A percentile compares a stretch with the other conserved stretches of the same genome.
Evolutionary conservation across 2,888 invertebrate genomes (phyloP).

Genomic region (Catonia carolina): DNA sequence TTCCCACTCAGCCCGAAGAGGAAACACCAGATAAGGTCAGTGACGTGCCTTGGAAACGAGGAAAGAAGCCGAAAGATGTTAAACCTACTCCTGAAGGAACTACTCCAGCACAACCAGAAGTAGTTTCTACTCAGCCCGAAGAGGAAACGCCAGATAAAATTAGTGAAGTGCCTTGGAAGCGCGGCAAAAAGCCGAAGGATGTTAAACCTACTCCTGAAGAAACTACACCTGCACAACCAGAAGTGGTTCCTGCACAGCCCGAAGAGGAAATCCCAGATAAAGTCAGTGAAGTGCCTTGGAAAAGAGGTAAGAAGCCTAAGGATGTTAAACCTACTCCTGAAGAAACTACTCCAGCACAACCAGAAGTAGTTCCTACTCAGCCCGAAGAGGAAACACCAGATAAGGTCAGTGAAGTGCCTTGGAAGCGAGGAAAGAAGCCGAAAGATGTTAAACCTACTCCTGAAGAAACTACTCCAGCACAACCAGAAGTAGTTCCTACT

Average conservation of each 20-base stretch:
- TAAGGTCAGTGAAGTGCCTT: background rate
- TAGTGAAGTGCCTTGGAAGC: background rate
- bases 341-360: conserved; percentile 20
- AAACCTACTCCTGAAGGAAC: background rate
- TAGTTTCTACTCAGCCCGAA: background rate
- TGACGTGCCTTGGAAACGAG: conserved; percentile 6
- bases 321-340: conserved; percentile 25
- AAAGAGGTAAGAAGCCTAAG: conserved; percentile 4
- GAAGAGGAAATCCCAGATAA: conserved; percentile 31
- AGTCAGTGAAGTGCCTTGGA: background rate
- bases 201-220: background rate
- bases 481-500: too few species aligned
- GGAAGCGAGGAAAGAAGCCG: background rate
- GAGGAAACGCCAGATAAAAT: conserved; percentile 3
- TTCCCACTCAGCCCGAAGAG: too few species aligned
- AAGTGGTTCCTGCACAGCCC: conserved; percentile 34
- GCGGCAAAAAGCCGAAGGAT: conserved; percentile 1
- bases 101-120: background rate
- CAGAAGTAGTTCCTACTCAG: too few species aligned
- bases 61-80: background rate
- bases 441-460: background rate
- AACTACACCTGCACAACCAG: conserved; percentile 43
- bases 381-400: background rate
- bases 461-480: background rate
- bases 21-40: too few species aligned